Percentiles rank a stretch among this genome's conserved stretches.
phyloP scores from a whole-genome alignment of 2,888 invertebrate genomes.

The Flabesymbios commensalis region DNA sequence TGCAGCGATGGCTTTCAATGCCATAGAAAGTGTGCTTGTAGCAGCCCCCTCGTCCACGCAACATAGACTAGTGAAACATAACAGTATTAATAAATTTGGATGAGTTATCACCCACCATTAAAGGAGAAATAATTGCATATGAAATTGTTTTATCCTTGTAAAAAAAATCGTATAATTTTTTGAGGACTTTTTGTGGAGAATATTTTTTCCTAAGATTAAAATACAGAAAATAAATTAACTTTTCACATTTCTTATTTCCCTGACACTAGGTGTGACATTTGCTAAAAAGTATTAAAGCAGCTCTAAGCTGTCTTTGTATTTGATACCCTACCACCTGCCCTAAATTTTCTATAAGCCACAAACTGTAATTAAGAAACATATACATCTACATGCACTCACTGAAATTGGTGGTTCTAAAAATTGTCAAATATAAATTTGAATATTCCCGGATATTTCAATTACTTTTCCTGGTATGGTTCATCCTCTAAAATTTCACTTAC shows the following conservation, averaged over 20 bases:
- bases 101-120: not conserved
- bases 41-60: slow-evolving; percentile 67
- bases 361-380: no score
- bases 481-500: no score
- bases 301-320: no score
- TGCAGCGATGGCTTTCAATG: slow-evolving; percentile 68
- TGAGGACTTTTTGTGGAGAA: not conserved
- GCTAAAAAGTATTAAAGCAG: no score
- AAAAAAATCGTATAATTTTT: not conserved
- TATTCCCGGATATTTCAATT: no score
- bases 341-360: no score
- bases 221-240: not conserved
- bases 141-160: not conserved
- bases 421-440: no score
- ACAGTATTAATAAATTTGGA: not conserved
- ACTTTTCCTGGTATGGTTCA: no score
- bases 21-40: slow-evolving; percentile 70
- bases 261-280: no score
- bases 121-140: not conserved
- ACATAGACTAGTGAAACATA: slow-evolving; percentile 55
- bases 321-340: no score
- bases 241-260: not conserved
- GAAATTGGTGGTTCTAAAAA: no score
- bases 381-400: no score
- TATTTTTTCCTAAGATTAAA: not conserved